phyloP scores from a whole-genome alignment of 2,888 invertebrate genomes.

The Aquatica leii region DNA sequence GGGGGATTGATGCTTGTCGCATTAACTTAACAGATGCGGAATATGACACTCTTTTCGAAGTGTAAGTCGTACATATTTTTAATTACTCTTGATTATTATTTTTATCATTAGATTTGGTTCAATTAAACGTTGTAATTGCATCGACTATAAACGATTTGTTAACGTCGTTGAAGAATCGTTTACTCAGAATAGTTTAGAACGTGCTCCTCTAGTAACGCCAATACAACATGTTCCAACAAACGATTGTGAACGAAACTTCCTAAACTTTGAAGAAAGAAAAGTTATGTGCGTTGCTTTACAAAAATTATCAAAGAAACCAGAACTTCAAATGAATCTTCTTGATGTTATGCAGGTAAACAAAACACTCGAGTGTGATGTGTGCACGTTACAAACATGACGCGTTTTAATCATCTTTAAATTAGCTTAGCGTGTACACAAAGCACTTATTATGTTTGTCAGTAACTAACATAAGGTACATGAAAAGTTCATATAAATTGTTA shows the following conservation, averaged over 20 bases:
- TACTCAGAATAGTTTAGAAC: conserved; percentile 70
- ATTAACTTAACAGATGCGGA: conserved; percentile 73
- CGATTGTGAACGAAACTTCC: conserved; percentile 70
- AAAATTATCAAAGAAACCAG: conserved; percentile 72
- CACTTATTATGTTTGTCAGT: no score
- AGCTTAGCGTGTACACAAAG: no score
- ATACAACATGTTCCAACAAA: conserved; percentile 74
- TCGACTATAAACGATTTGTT: conserved; percentile 76
- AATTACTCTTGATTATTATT: no score
- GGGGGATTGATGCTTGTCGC: conserved; percentile 72
- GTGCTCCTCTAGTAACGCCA: conserved; percentile 73
- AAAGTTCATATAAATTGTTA: no score
- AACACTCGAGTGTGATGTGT: no score
- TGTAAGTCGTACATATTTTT: no score
- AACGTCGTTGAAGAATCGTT: conserved; percentile 75
- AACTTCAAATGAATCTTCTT: conserved; percentile 73
- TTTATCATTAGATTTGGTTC: conserved; percentile 75
- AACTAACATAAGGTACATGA: no score
- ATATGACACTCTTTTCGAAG: conserved; percentile 74
- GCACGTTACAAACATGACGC: no score
- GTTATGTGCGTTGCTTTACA: conserved; percentile 71
- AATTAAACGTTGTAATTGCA: conserved; percentile 66
- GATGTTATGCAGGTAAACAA: conserved; percentile 69
- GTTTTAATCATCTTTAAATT: no score
- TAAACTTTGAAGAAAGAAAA: conserved; percentile 77